A percentile compares a stretch with the other conserved stretches of the same genome.
Evolutionary conservation across 2,888 invertebrate species (phyloP).

Genomic region (Quadriops clusia): DNA sequence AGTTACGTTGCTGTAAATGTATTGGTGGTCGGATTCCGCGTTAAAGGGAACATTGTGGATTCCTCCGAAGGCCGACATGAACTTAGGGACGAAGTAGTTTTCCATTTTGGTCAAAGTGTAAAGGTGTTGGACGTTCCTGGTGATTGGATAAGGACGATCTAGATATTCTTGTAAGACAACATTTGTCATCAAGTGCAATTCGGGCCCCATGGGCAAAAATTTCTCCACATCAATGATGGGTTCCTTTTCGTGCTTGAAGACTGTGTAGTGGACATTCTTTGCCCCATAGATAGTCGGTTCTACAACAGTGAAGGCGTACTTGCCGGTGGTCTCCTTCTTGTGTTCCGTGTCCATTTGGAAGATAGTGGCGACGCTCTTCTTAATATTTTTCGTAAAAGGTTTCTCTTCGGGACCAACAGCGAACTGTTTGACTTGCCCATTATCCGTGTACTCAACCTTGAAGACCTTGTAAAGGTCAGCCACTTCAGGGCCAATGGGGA

Average conservation of each 20-base stretch:
- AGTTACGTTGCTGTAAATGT: conserved; percentile 33
- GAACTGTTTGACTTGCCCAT: conserved; percentile 27
- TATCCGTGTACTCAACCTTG: conserved; percentile 15
- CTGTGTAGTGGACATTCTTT: conserved; percentile 29
- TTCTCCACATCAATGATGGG: conserved; percentile 29
- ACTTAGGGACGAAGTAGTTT: too few relatives aligned
- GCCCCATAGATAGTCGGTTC: conserved; percentile 34
- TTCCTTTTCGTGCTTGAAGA: conserved; percentile 21
- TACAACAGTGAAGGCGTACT: conserved; percentile 23
- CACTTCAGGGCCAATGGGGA: conserved; percentile 5
- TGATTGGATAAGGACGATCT: conserved; percentile 22
- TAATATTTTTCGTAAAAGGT: conserved; percentile 34
- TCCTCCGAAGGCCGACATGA: conserved; percentile 20
- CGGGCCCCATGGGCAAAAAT: conserved; percentile 24
- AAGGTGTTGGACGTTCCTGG: conserved; percentile 18
- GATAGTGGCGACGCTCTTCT: conserved; percentile 34
- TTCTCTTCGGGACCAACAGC: conserved; percentile 26
- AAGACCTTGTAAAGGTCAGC: conserved; percentile 6
- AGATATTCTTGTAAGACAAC: conserved; percentile 23
- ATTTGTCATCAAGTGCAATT: conserved; percentile 22
- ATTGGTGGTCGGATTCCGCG: conserved; percentile 27
- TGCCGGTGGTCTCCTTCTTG: conserved; percentile 17
- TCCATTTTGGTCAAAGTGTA: too few relatives aligned
- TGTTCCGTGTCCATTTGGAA: conserved; percentile 31
- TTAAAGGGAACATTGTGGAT: conserved; percentile 20